Evolutionary conservation across 2,113 vertebrate species (phyloP), one percentile per base, ranked within the genome.

Genomic region (Micromys minutus): DNA sequence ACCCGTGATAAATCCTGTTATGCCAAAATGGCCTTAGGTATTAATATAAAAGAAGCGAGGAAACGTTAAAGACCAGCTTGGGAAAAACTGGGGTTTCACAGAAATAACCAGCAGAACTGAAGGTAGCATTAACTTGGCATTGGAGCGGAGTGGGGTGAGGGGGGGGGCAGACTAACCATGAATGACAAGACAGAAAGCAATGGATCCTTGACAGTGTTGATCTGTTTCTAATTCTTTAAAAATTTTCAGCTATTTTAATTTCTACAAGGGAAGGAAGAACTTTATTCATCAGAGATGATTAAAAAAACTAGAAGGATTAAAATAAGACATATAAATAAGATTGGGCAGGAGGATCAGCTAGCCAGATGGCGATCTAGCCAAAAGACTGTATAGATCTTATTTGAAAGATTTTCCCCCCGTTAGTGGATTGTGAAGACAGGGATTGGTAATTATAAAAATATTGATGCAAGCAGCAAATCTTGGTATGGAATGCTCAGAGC

Each of bases 401-500:
- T 91, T 91, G 34, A 93, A 91, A 79, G 81, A 39, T 67, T 12
- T 47, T 42, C 11, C 9, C 4, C 45, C 87, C 91, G 57, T 92
- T 87, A 75, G 76, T 89, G 91, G 67, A 67, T 92, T 94, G n/a
- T 1, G 16, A 91, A 96, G 91, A 95, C 0, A 36, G 96, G 87
- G 65, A 71, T 89, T 91, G 31, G 77, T 97, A 91, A 97, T 96
- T 97, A 94, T 92, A 79, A 90, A 61, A 96, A 94, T 94, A 94
- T 79, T 96, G 92, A 96, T 81, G 87, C 93, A 96, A 93, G 94
- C 92, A 69, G 89, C 57, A 96, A 97, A 91, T 89, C 92, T 96
- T 98, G 97, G 96, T 96, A 94, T 89, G 3, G 89, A n/a, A n/a
- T n/a, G 65, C 5, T 2, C 15, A 26, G 61, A 91, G 69, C 61